Base-by-base conservation (phyloP, 2,113 vertebrate species). In the Phrynocephalus versicolor region DNA sequence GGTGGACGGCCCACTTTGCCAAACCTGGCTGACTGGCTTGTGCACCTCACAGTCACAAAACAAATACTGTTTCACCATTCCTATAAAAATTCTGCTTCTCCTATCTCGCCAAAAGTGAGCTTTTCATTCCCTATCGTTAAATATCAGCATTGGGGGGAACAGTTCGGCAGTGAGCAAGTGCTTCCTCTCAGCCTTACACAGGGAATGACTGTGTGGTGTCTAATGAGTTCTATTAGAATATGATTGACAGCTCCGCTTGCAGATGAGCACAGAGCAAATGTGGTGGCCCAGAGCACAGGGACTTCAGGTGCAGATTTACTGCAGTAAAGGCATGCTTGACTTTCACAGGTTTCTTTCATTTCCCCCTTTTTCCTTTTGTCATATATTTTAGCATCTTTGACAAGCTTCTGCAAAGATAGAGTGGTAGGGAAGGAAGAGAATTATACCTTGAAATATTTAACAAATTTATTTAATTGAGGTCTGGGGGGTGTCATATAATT, bases 191-290 rank as follows among this genome's bases (percentile, higher is more conserved):
- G 51, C 51, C 35, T 85, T 37, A 39, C 51, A 57, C 33, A 77
- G 74, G 33, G 58, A 70, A 67, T 70, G 74, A 58, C 45, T 30
- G 45, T 78, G 41, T 57, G 74, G 16, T 12, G 5, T 8, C 33
- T 77, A 78, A 78, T 78, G 64, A 69, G 33, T 58, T 69, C 74
- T 37, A 78, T 35, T 78, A 85, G 74, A n/a, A 69, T 78, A 70
- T 78, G 64, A 85, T 70, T 78, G 75, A 69, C 65, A 57, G 35
- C 64, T 16, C 74, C 78, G 51, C 25, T 85, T 74, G n/a, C 62
- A 23, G 51, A 69, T 19, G 41, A 35, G 45, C 35, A 15, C 33
- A 76, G 51, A 69, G 30, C 62, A n/a, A 39, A 27, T 55, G 64
- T 21, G n/a, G 23, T 35, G 51, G 33, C 13, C 41, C 23, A 55